phyloP scores from a whole-genome alignment of 2,888 invertebrate species.

The Altica lythri region DNA sequence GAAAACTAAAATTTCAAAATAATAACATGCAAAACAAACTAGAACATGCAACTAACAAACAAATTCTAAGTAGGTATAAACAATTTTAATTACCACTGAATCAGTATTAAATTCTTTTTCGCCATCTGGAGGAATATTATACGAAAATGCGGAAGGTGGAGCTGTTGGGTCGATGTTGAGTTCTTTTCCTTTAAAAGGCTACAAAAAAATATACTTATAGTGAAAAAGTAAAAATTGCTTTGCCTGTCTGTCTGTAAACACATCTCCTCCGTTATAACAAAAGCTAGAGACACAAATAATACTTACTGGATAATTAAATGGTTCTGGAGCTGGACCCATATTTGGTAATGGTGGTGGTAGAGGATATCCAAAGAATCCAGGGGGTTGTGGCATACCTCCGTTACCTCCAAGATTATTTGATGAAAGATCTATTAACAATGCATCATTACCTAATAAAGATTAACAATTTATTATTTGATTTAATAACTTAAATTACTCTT shows the following conservation, averaged over 20 bases:
- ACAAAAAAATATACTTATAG: conserved; percentile 16
- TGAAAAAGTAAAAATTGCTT: not conserved
- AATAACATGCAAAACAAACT: conserved; percentile 22
- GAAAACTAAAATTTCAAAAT: conserved; percentile 40
- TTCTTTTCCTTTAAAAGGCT: conserved; percentile 39
- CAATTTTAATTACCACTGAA: conserved; percentile 56
- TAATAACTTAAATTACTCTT: not conserved
- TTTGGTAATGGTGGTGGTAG: conserved; percentile 68
- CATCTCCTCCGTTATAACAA: not conserved
- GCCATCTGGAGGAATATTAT: conserved; percentile 69
- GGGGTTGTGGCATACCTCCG: conserved; percentile 68
- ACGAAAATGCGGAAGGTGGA: conserved; percentile 60
- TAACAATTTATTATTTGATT: conserved; percentile 14
- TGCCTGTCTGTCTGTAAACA: no score
- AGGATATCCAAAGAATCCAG: conserved; percentile 84
- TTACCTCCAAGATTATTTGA: conserved; percentile 63
- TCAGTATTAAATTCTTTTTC: conserved; percentile 70
- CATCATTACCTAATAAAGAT: conserved; percentile 58
- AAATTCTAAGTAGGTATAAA: not conserved
- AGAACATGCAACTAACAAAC: conserved; percentile 17
- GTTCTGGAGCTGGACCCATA: conserved; percentile 57
- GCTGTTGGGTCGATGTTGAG: conserved; percentile 42
- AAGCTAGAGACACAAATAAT: not conserved
- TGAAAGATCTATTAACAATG: conserved; percentile 69
- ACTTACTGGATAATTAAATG: conserved; percentile 71